Percentiles rank a stretch among this genome's conserved stretches.
Conservation (phyloP, 2,888 invertebrate genomes). For the Morpho helenor region DNA sequence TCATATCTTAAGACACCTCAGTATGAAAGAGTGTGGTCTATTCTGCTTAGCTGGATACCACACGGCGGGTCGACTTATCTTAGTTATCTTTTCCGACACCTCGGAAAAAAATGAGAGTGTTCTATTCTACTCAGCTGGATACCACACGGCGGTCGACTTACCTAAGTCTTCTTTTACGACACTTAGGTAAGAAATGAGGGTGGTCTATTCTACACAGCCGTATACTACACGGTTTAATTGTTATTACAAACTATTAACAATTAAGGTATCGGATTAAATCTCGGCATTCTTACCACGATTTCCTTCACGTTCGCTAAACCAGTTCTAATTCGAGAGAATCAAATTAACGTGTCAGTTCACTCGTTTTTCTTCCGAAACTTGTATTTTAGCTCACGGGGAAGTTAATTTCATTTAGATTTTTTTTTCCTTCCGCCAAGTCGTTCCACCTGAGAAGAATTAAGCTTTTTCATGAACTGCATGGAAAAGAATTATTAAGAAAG, state of each 20-base stretch:
- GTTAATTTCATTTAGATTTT: conserved; percentile 76
- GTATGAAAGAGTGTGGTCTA: too few relatives aligned
- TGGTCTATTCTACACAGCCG: too few relatives aligned
- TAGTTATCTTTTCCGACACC: too few relatives aligned
- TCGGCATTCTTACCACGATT: conserved; percentile 57
- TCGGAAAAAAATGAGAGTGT: too few relatives aligned
- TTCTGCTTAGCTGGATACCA: too few relatives aligned
- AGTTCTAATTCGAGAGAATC: conserved; percentile 68
- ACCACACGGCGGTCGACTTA: too few relatives aligned
- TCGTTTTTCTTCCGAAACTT: conserved; percentile 75
- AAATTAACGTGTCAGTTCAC: conserved; percentile 71
- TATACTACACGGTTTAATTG: too few relatives aligned
- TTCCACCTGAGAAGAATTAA: conserved; percentile 51
- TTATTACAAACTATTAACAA: neutral
- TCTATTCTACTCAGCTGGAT: too few relatives aligned
- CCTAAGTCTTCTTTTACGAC: too few relatives aligned
- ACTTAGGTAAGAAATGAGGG: too few relatives aligned
- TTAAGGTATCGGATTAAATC: conserved; percentile 18
- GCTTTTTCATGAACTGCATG: conserved; percentile 45
- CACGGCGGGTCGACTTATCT: too few relatives aligned
- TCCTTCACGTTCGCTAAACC: conserved; percentile 54
- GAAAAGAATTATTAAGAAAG: conserved; percentile 38
- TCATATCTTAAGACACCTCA: too few relatives aligned
- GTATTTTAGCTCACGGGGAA: conserved; percentile 70
- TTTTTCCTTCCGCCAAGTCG: conserved; percentile 41